These are phyloP conservation scores for Hypocryptadius cinnamomeus DNA, from an alignment of 2,113 vertebrate species.

Conservation along the genomic window DNA sequence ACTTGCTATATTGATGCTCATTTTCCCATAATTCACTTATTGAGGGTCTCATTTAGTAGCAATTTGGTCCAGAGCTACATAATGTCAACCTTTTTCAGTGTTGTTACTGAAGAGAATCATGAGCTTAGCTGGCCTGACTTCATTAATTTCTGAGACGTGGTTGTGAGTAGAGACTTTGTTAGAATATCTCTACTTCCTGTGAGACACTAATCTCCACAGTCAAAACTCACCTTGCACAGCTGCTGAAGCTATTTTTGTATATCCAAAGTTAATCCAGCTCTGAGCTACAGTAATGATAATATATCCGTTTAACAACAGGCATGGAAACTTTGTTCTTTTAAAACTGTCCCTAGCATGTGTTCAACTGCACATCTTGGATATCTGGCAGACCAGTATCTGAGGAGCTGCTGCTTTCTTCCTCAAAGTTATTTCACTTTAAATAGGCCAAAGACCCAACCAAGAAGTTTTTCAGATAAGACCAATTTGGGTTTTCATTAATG, in stretches of 20 bases:
- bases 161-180: not conserved
- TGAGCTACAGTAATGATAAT: not conserved
- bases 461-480: not conserved
- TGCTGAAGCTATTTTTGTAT: conserved; percentile 1
- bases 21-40: not conserved
- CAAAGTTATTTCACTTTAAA: not conserved
- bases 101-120: not conserved
- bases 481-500: not conserved
- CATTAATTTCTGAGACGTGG: not conserved
- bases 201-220: conserved; percentile 3
- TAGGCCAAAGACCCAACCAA: not conserved
- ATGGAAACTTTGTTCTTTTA: not conserved
- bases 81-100: not conserved
- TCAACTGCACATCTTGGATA: not conserved
- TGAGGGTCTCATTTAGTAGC: not conserved
- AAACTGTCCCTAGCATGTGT: not conserved
- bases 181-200: not conserved
- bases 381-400: not conserved
- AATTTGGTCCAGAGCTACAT: not conserved
- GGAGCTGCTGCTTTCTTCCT: not conserved
- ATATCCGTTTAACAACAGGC: not conserved
- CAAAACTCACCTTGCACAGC: conserved; percentile 29
- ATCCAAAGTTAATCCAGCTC: conserved; percentile 40
- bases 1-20: not conserved
- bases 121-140: not conserved